These are phyloP conservation scores for Anhinga rufa DNA, from an alignment of 2,113 vertebrate genomes.

Conservation along the genomic window DNA sequence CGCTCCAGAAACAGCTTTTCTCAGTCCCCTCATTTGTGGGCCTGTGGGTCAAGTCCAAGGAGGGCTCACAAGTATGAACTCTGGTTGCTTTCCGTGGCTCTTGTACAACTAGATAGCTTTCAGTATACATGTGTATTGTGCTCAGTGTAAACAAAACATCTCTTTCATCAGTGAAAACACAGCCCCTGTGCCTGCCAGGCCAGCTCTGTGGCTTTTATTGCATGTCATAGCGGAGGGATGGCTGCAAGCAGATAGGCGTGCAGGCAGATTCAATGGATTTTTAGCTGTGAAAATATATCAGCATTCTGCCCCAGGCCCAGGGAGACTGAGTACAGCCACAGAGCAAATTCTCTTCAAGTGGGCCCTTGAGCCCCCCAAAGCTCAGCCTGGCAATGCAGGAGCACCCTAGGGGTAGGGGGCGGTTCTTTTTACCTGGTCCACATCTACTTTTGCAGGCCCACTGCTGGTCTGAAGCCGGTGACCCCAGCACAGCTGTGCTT, in stretches of 20 bases:
- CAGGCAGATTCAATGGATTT: not conserved
- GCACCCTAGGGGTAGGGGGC: not conserved
- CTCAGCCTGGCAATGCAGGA: not conserved
- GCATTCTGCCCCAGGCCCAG: not conserved
- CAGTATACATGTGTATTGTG: not conserved
- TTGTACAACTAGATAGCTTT: not conserved
- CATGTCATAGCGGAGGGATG: not conserved
- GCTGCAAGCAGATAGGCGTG: not conserved
- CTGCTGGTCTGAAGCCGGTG: not conserved
- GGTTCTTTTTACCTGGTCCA: not conserved
- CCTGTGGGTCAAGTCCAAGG: not conserved
- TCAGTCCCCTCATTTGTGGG: not conserved
- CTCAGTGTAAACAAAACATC: not conserved
- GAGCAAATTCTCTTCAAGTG: not conserved
- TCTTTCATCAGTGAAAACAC: not conserved
- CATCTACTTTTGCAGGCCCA: not conserved
- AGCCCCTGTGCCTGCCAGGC: not conserved
- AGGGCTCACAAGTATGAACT: not conserved
- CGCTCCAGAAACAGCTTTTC: not conserved
- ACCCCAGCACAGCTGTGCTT: not conserved
- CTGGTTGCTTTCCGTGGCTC: not conserved
- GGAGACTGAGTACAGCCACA: not conserved
- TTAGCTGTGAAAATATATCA: not conserved
- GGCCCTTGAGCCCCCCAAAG: fast-evolving
- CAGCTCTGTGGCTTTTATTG: not conserved